A percentile compares a stretch with the other conserved stretches of the same genome.
Evolutionary conservation across 1,140 invertebrate species (phyloP).

Genomic region (Drosophila equinoxialis): DNA sequence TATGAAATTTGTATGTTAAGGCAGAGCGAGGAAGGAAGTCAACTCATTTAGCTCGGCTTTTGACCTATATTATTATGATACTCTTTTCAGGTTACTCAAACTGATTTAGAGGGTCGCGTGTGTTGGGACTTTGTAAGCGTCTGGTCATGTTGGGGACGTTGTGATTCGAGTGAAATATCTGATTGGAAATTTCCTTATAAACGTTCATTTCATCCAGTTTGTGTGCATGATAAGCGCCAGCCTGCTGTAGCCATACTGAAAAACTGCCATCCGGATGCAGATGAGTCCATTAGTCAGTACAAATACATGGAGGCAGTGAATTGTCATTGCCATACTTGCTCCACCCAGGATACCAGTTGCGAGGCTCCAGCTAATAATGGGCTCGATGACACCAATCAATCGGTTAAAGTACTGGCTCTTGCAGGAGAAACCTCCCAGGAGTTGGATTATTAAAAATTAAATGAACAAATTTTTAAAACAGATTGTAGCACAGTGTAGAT

Average conservation of each 20-base stretch:
- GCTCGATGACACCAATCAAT: constrained; percentile 50
- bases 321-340: constrained; percentile 85
- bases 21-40: too few relatives aligned
- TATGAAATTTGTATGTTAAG: too few relatives aligned
- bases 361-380: constrained; percentile 75
- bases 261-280: constrained; percentile 87
- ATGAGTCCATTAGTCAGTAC: constrained; percentile 84
- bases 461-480: background rate
- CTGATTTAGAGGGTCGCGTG: constrained; percentile 59
- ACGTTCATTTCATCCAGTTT: constrained; percentile 91
- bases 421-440: constrained; percentile 60
- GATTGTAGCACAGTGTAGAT: constrained; percentile 16
- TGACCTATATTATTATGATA: background rate
- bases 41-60: too few relatives aligned
- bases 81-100: constrained; percentile 83
- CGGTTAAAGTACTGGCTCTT: constrained; percentile 59
- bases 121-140: constrained; percentile 87
- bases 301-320: constrained; percentile 86
- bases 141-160: constrained; percentile 92
- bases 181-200: constrained; percentile 95
- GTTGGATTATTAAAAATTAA: constrained; percentile 65
- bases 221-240: constrained; percentile 88
- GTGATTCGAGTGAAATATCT: constrained; percentile 92
- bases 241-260: constrained; percentile 84
- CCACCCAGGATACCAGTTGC: constrained; percentile 78